A percentile compares a stretch with the other conserved stretches of the same genome.
These are phyloP conservation scores for Dendrolimus houi DNA, from an alignment of 2,888 invertebrate species.

Conservation along the genomic window DNA sequence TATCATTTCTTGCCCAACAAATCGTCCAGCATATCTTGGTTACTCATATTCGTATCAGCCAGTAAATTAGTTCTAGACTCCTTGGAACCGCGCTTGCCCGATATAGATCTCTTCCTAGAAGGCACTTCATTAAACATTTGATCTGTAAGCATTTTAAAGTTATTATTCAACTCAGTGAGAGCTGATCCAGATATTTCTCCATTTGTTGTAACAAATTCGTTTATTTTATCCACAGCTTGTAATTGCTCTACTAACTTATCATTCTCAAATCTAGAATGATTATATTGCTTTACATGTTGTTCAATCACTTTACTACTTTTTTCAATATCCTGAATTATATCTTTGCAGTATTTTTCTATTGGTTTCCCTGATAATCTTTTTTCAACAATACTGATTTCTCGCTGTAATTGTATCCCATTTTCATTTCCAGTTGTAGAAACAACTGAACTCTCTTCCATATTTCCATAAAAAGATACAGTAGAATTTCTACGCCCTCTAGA, in stretches of 20 bases:
- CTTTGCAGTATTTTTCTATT: slow-evolving; percentile 60
- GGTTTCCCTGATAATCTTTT: slow-evolving; percentile 41
- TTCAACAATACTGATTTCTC: slow-evolving; percentile 36
- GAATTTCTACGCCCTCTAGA: slow-evolving; percentile 56
- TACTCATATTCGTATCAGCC: slow-evolving; percentile 53
- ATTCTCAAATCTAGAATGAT: slow-evolving; percentile 56
- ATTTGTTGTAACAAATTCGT: slow-evolving; percentile 53
- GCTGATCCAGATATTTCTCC: slow-evolving; percentile 46
- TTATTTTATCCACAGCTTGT: slow-evolving; percentile 68
- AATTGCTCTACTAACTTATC: slow-evolving; percentile 67
- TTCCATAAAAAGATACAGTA: slow-evolving; percentile 48
- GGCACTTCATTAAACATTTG: slow-evolving; percentile 40
- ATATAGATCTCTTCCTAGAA: slow-evolving; percentile 46
- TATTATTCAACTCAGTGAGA: slow-evolving; percentile 55
- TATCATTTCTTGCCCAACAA: slow-evolving; percentile 65
- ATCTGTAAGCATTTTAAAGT: slow-evolving; percentile 55
- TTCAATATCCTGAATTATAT: slow-evolving; percentile 62
- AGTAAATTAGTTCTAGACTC: slow-evolving; percentile 39
- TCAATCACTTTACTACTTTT: slow-evolving; percentile 66
- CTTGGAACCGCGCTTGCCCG: slow-evolving; percentile 36
- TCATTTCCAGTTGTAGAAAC: slow-evolving; percentile 28
- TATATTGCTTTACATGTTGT: slow-evolving; percentile 66
- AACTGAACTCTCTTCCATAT: slow-evolving; percentile 32
- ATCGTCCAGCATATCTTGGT: slow-evolving; percentile 60
- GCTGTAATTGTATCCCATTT: slow-evolving; percentile 19